Conservation (phyloP, 2,113 vertebrate genomes). For the Crotalus tigris region DNA sequence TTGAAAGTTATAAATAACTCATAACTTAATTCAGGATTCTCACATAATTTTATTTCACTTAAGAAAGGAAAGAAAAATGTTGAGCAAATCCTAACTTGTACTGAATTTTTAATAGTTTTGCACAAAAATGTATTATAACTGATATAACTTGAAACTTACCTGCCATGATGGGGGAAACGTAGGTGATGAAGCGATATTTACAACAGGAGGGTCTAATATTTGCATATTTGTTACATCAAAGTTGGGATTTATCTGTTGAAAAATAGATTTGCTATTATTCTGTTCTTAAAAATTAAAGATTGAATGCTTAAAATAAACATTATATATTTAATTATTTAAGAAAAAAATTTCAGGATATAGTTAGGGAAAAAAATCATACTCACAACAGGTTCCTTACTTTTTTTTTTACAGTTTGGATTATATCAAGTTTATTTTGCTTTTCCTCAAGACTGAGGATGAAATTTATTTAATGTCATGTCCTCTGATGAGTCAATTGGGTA, state of each 20-base stretch:
- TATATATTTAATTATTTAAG: not conserved
- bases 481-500: not conserved
- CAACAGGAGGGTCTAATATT: conserved; percentile 72
- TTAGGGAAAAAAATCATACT: not conserved
- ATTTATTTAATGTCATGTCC: not conserved
- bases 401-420: not conserved
- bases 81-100: not conserved
- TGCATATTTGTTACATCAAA: conserved; percentile 75
- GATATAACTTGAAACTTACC: conserved; percentile 60
- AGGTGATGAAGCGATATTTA: conserved; percentile 68
- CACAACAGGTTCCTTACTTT: not conserved
- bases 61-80: not conserved
- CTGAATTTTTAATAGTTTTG: not conserved
- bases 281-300: conserved; percentile 21
- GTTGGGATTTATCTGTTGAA: conserved; percentile 77
- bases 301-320: conserved; percentile 8
- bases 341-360: not conserved
- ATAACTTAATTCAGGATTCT: not conserved
- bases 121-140: not conserved
- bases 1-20: not conserved
- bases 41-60: not conserved
- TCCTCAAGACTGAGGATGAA: not conserved
- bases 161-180: conserved; percentile 49
- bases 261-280: not conserved
- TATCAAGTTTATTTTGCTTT: not conserved